These are phyloP conservation scores for Odobenus rosmarus DNA, from an alignment of 2,113 vertebrate species.

Conservation along the genomic window DNA sequence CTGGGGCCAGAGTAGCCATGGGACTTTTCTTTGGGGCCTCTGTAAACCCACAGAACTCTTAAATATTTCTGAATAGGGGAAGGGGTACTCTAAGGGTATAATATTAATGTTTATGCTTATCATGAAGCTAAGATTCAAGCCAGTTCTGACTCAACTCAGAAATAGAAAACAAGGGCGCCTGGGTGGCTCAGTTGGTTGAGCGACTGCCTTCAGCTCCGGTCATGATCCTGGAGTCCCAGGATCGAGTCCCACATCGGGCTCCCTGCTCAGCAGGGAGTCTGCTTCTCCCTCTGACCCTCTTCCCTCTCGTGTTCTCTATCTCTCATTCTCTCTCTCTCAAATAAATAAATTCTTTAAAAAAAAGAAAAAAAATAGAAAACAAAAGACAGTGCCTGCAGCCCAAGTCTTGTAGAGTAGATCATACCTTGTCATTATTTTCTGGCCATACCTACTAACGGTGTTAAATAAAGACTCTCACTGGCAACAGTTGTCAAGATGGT, in stretches of 20 bases:
- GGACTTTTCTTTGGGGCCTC: background rate
- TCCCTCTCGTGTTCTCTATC: too few species aligned
- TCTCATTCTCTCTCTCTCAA: too few species aligned
- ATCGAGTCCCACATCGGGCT: too few species aligned
- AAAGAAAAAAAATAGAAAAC: background rate
- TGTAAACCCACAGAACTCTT: background rate
- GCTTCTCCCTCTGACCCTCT: too few species aligned
- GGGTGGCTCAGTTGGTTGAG: too few species aligned
- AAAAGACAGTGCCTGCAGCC: background rate
- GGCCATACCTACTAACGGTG: background rate
- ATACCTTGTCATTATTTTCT: background rate
- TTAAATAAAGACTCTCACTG: background rate
- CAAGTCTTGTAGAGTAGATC: background rate
- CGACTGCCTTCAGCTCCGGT: too few species aligned
- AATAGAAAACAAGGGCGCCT: background rate
- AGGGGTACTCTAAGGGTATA: background rate
- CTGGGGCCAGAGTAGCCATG: background rate
- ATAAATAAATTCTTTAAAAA: too few species aligned
- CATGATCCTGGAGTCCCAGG: too few species aligned
- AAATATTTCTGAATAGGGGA: background rate
- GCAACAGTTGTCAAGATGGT: background rate
- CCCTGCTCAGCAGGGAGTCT: too few species aligned
- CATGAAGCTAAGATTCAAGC: background rate
- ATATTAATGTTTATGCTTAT: background rate
- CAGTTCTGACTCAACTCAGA: background rate